phyloP scores from a whole-genome alignment of 2,888 invertebrate genomes.

The Lasioglossum pauxillum region DNA sequence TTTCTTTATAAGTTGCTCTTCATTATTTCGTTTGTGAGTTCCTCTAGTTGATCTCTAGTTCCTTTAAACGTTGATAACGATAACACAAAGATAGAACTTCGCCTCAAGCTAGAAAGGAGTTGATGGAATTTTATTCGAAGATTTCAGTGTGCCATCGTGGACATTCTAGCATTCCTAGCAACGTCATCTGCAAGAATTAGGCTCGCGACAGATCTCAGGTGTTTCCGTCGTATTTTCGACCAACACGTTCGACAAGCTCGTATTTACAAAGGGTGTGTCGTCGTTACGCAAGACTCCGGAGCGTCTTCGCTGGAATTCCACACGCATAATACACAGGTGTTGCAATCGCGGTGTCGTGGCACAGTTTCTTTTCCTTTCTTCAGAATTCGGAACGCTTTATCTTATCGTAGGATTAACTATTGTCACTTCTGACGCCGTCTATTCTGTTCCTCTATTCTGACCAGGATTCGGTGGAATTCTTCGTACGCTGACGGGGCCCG shows the following conservation, averaged over 20 bases:
- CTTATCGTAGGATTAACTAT: slow-evolving; percentile 17
- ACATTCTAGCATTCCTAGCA: neutral
- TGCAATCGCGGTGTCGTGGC: slow-evolving; percentile 42
- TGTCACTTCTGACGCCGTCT: neutral
- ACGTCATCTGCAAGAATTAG: neutral
- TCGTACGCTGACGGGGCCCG: neutral
- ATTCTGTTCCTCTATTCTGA: neutral
- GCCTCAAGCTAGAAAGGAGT: too few species aligned
- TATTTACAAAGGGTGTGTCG: slow-evolving; percentile 60
- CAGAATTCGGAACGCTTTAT: slow-evolving; percentile 2
- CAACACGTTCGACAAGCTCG: slow-evolving; percentile 7
- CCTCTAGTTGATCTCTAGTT: too few species aligned
- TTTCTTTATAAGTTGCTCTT: too few species aligned
- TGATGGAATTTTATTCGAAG: too few species aligned
- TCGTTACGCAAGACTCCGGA: slow-evolving; percentile 53
- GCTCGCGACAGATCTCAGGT: neutral
- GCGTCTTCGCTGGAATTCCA: slow-evolving; percentile 59
- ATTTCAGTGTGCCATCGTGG: neutral
- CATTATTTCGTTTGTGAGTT: too few species aligned
- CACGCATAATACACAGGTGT: slow-evolving; percentile 38
- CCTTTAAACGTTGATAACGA: too few species aligned
- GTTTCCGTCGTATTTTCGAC: slow-evolving; percentile 33
- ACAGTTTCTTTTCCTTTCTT: slow-evolving; percentile 9
- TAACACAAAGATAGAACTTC: too few species aligned
- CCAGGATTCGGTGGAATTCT: neutral